These are phyloP conservation scores for Drosophila grimshawi DNA, from an alignment of 1,140 invertebrate genomes.

Conservation along the genomic window DNA sequence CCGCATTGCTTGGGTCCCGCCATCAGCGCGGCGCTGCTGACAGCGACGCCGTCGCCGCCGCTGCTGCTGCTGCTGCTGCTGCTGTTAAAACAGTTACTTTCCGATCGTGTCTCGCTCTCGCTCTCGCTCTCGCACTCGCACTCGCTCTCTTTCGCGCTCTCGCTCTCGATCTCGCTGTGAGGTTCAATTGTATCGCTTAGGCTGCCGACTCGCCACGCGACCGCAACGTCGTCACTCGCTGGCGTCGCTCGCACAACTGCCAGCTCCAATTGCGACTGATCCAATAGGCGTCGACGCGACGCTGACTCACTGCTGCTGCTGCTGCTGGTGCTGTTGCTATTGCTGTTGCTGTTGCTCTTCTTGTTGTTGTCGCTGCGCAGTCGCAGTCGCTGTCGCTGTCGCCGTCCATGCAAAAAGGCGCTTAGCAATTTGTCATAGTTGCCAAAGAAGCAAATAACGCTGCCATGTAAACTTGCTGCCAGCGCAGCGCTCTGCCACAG, in stretches of 20 bases:
- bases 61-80: conserved; percentile 6
- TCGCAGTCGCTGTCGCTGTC: conserved; percentile 24
- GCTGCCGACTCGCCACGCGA: conserved; percentile 37
- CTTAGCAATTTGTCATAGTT: conserved; percentile 64
- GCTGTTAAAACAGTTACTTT: conserved; percentile 10
- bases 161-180: not conserved
- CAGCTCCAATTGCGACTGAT: conserved; percentile 33
- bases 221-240: conserved; percentile 66
- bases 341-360: not conserved
- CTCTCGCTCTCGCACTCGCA: not conserved
- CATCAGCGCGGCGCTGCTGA: conserved; percentile 48
- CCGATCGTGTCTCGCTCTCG: conserved; percentile 5
- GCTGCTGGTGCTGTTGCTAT: conserved; percentile 2
- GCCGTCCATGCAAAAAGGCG: conserved; percentile 45
- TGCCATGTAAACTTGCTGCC: conserved; percentile 52
- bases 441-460: conserved; percentile 58
- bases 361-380: conserved; percentile 20
- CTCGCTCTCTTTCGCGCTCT: conserved; percentile 1
- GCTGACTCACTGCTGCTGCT: conserved; percentile 1
- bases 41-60: not conserved
- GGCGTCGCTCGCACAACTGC: conserved; percentile 55
- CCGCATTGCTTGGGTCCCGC: conserved; percentile 62
- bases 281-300: conserved; percentile 23
- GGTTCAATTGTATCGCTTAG: conserved; percentile 29
- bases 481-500: conserved; percentile 57